Percentiles rank a stretch among this genome's conserved stretches.
Conservation (phyloP, 1,140 invertebrate genomes). For the Hyles vespertilio region DNA sequence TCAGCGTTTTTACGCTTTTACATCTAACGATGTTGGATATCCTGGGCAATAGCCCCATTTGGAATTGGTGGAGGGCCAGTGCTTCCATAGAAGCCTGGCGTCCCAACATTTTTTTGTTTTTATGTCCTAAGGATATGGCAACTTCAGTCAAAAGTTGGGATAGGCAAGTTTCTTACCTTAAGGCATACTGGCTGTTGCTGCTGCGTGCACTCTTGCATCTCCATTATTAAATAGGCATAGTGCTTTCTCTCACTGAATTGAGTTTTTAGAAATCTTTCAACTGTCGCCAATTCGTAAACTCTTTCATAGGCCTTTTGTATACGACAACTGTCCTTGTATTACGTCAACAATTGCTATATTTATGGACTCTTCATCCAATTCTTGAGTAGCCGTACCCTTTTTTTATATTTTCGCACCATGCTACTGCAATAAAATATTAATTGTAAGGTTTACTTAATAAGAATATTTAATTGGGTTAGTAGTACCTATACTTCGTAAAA, state of each 20-base stretch:
- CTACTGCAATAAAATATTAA: no score
- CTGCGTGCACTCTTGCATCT: constrained; percentile 21
- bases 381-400: no score
- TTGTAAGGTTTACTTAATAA: no score
- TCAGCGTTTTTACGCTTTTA: constrained; percentile 8
- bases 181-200: constrained; percentile 9
- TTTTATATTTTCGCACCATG: no score
- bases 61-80: constrained; percentile 14
- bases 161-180: neutral
- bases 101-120: neutral
- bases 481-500: no score
- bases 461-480: no score
- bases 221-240: constrained; percentile 21
- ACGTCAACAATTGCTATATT: no score
- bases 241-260: constrained; percentile 26
- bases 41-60: constrained; percentile 13
- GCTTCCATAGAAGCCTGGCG: constrained; percentile 17
- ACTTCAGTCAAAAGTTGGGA: constrained; percentile 14
- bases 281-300: constrained; percentile 19
- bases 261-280: constrained; percentile 24
- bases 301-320: constrained; percentile 1
- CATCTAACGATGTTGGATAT: constrained; percentile 15
- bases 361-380: no score
- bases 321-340: no score
- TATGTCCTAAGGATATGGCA: no score